Evolutionary conservation across 1,140 invertebrate genomes (phyloP).

Genomic region (Leptinotarsa undecemlineata): DNA sequence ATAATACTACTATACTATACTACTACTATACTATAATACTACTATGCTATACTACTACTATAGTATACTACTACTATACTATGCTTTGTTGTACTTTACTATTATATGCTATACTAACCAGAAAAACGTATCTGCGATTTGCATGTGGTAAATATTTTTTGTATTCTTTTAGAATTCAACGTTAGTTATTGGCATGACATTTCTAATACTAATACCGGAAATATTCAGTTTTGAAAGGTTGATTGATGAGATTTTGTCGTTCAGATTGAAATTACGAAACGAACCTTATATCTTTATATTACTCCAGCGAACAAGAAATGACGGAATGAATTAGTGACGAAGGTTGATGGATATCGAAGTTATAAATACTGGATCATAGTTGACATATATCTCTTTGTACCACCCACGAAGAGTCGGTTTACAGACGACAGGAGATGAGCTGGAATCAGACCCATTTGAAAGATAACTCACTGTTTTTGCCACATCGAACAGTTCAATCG

Average conservation of each 20-base stretch:
- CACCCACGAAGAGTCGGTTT: constrained; percentile 34
- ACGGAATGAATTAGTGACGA: constrained; percentile 12
- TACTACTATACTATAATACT: too few relatives aligned
- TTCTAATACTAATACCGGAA: too few relatives aligned
- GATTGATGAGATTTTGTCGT: background rate
- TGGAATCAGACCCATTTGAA: constrained; percentile 28
- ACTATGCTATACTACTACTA: too few relatives aligned
- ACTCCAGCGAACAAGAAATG: constrained; percentile 16
- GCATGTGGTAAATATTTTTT: too few relatives aligned
- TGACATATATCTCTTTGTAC: constrained; percentile 21
- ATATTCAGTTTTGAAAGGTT: too few relatives aligned
- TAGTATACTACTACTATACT: too few relatives aligned
- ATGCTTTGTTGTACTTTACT: too few relatives aligned
- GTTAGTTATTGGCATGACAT: too few relatives aligned
- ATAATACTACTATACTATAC: too few relatives aligned
- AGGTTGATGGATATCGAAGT: constrained; percentile 29
- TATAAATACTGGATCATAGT: constrained; percentile 40
- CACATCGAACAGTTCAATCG: background rate
- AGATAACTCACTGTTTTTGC: constrained; percentile 25
- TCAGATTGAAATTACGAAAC: background rate
- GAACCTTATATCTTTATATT: constrained; percentile 15
- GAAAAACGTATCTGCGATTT: too few relatives aligned
- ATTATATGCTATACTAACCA: too few relatives aligned
- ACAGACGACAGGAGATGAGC: constrained; percentile 11
- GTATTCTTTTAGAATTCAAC: too few relatives aligned